A percentile compares a stretch with the other conserved stretches of the same genome.
Evolutionary conservation across 2,797 vertebrate species (phyloP).

Genomic region (Avahi laniger): DNA sequence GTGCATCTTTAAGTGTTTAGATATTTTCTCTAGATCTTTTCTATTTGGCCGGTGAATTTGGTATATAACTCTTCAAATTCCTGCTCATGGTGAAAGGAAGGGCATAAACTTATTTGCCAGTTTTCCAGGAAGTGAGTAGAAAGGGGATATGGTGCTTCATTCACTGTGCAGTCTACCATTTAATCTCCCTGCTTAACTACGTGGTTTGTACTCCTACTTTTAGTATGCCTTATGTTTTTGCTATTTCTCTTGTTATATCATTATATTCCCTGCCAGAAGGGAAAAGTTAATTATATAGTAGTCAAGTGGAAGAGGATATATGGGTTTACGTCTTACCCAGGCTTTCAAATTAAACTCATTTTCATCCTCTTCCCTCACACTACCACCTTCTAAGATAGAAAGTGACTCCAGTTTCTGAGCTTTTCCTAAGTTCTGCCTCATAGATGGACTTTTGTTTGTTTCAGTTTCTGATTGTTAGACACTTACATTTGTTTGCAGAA

Average conservation of each 20-base stretch:
- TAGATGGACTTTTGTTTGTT: neutral
- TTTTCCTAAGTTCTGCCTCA: neutral
- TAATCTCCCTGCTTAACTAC: neutral
- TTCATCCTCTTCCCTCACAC: neutral
- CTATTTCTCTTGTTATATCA: neutral
- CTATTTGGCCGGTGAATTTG: neutral
- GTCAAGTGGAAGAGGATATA: neutral
- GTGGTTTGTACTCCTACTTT: neutral
- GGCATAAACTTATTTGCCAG: neutral
- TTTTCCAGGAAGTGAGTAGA: neutral
- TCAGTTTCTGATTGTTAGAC: neutral
- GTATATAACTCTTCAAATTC: neutral
- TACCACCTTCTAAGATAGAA: neutral
- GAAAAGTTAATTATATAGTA: neutral
- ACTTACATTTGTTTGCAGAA: neutral
- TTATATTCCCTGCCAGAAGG: neutral
- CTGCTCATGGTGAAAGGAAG: neutral
- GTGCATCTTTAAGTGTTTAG: neutral
- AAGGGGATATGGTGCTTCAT: neutral
- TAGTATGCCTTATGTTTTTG: neutral
- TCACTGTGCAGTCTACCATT: neutral
- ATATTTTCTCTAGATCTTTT: neutral
- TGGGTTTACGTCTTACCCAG: neutral
- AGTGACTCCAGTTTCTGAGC: neutral
- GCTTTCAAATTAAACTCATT: neutral